Conservation (phyloP, 2,888 invertebrate species). For the Nomada flava region DNA sequence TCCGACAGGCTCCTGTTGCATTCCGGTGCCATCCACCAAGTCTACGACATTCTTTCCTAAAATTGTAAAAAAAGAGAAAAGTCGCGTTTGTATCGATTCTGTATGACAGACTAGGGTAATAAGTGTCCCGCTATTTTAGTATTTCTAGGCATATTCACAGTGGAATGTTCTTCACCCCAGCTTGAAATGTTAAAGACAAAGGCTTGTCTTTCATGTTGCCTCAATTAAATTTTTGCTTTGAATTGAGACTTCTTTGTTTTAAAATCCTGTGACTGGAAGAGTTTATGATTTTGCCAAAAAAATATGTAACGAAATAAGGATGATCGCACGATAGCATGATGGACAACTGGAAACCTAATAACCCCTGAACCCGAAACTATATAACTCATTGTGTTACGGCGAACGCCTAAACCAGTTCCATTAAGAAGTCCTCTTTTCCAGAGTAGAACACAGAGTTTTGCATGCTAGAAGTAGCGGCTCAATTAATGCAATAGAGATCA, state of each 20-base stretch:
- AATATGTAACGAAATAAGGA: slow-evolving; percentile 30
- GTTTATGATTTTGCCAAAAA: not conserved
- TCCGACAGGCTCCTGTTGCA: slow-evolving; percentile 88
- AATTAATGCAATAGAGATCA: slow-evolving; percentile 73
- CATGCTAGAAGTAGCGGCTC: slow-evolving; percentile 52
- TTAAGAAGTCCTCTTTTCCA: slow-evolving; percentile 57
- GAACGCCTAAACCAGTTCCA: slow-evolving; percentile 71
- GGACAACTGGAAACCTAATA: slow-evolving; percentile 73
- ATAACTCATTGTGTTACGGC: slow-evolving; percentile 64
- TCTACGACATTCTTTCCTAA: slow-evolving; percentile 86
- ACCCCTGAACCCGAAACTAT: slow-evolving; percentile 69
- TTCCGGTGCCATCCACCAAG: slow-evolving; percentile 87
- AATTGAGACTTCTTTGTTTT: not conserved
- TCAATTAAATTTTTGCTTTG: not conserved
- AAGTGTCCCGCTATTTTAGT: too few species aligned
- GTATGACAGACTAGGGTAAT: too few species aligned
- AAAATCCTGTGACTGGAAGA: too few species aligned
- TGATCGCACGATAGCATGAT: slow-evolving; percentile 38
- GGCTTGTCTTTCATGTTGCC: not conserved
- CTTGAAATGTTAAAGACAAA: too few species aligned
- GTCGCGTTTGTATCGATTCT: too few species aligned
- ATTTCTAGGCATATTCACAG: too few species aligned
- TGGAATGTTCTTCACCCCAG: not conserved
- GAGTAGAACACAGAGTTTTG: slow-evolving; percentile 63
- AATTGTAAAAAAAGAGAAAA: slow-evolving; percentile 4